These are phyloP conservation scores for Amphiprion clarkii DNA, from an alignment of 2,797 vertebrate genomes.

Conservation along the genomic window DNA sequence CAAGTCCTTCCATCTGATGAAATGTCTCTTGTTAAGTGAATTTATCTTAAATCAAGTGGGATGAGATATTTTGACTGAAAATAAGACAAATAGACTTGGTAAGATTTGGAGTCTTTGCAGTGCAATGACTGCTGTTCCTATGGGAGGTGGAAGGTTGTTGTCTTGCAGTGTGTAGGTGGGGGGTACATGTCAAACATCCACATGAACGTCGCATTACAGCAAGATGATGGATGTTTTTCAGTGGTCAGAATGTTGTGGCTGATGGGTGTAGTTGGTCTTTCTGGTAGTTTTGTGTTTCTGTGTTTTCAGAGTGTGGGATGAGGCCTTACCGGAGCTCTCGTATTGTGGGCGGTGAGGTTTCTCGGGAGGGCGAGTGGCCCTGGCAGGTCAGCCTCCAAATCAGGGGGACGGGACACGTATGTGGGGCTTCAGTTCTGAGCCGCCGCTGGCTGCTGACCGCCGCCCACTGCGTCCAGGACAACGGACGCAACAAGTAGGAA, in stretches of 20 bases:
- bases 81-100: too few species aligned
- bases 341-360: slow-evolving; percentile 89
- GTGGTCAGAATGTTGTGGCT: background rate
- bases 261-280: background rate
- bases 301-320: slow-evolving; percentile 86
- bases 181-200: too few species aligned
- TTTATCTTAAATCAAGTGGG: too few species aligned
- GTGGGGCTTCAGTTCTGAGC: slow-evolving; percentile 91
- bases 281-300: background rate
- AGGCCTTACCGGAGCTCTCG: slow-evolving; percentile 83
- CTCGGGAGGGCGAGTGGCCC: slow-evolving; percentile 90
- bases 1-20: too few species aligned
- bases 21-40: too few species aligned
- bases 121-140: too few species aligned
- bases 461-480: slow-evolving; percentile 90
- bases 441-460: slow-evolving; percentile 91
- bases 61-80: too few species aligned
- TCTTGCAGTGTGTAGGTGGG: background rate
- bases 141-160: too few species aligned
- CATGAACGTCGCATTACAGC: too few species aligned
- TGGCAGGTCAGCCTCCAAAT: slow-evolving; percentile 97
- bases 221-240: too few species aligned
- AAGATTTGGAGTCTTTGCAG: too few species aligned
- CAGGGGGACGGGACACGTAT: slow-evolving; percentile 83
- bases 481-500: slow-evolving; percentile 77